Conservation (phyloP, 1,140 invertebrate species). For the Drosophila pandora region DNA sequence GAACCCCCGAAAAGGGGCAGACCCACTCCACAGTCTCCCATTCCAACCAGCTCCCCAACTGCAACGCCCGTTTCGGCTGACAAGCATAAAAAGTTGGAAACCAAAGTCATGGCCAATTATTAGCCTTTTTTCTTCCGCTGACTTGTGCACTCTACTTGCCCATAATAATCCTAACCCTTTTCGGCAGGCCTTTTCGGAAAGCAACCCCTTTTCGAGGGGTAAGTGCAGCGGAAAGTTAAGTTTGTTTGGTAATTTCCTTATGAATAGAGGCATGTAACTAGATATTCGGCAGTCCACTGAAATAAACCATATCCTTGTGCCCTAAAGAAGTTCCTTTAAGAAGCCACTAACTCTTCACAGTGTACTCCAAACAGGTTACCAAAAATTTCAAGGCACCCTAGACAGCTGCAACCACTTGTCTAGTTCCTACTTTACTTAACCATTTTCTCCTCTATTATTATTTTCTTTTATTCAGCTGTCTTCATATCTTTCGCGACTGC, state of each 20-base stretch:
- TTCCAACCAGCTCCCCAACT: conserved; percentile 3
- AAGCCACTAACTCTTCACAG: too few relatives aligned
- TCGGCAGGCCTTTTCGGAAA: conserved; percentile 3
- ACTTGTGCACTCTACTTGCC: conserved; percentile 56
- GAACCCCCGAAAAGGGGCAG: conserved; percentile 8
- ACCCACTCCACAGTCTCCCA: background rate
- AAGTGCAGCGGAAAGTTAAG: conserved; percentile 51
- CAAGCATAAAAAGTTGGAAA: conserved; percentile 65
- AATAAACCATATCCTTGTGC: background rate
- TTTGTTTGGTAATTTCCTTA: conserved; percentile 58
- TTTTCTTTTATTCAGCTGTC: conserved; percentile 17
- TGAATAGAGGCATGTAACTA: conserved; percentile 61
- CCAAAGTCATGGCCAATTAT: conserved; percentile 81
- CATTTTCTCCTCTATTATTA: conserved; percentile 12
- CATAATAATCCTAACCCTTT: conserved; percentile 72
- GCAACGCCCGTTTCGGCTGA: conserved; percentile 31
- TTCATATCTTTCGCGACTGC: conserved; percentile 21
- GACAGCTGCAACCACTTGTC: conserved; percentile 5
- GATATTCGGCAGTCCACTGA: conserved; percentile 37
- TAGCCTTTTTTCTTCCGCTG: conserved; percentile 45
- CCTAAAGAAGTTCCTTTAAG: too few relatives aligned
- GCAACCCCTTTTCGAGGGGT: conserved; percentile 18
- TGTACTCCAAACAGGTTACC: background rate
- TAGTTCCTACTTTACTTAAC: conserved; percentile 21
- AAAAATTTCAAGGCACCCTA: background rate